phyloP scores from a whole-genome alignment of 2,888 invertebrate genomes.

The Eristalis arbustorum region DNA sequence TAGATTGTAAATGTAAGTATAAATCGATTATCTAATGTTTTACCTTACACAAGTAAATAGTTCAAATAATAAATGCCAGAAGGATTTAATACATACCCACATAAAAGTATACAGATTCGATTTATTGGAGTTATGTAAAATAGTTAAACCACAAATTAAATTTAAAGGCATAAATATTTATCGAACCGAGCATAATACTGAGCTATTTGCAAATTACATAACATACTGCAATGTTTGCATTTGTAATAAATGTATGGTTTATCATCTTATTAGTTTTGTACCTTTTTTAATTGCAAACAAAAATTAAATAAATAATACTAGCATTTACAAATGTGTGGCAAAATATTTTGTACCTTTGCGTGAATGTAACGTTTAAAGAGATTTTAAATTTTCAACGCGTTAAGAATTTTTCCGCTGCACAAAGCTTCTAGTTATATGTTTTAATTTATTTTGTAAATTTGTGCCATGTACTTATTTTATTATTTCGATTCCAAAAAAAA shows the following conservation, averaged over 20 bases:
- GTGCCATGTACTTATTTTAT: not conserved
- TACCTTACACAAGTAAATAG: constrained; percentile 36
- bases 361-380: not conserved
- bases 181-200: constrained; percentile 40
- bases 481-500: not conserved
- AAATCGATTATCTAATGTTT: constrained; percentile 48
- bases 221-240: constrained; percentile 58
- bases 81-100: constrained; percentile 10
- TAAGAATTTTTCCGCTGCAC: not conserved
- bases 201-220: constrained; percentile 43
- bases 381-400: not conserved
- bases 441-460: not conserved
- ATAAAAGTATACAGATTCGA: constrained; percentile 18
- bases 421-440: not conserved
- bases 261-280: constrained; percentile 12
- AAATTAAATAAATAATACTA: constrained; percentile 18
- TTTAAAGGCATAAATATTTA: constrained; percentile 55
- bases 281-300: constrained; percentile 32
- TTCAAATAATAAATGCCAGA: constrained; percentile 60
- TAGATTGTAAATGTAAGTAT: constrained; percentile 75
- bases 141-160: constrained; percentile 37
- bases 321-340: not conserved
- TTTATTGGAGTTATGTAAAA: constrained; percentile 33
- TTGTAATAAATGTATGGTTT: constrained; percentile 39
- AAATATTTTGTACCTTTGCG: not conserved